Evolutionary conservation across 2,797 vertebrate genomes (phyloP).

Genomic region (Rhynchonycteris naso): DNA sequence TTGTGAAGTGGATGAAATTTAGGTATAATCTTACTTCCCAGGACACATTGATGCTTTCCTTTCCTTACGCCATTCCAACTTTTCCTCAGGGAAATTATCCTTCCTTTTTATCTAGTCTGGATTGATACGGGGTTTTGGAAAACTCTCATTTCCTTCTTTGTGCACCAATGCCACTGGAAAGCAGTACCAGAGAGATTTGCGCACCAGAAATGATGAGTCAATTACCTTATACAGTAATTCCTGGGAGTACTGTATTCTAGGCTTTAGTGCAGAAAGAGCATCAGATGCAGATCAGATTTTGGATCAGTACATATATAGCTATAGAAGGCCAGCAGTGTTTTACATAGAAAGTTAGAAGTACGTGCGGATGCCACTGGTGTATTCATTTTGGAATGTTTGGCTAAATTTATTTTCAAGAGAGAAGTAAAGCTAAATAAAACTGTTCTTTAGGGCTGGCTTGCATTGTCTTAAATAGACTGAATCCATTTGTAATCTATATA

Average conservation of each 20-base stretch:
- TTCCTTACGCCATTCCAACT: slow-evolving; percentile 60
- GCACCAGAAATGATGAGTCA: slow-evolving; percentile 84
- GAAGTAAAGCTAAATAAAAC: slow-evolving; percentile 74
- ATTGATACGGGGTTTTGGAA: slow-evolving; percentile 51
- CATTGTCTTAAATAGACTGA: slow-evolving; percentile 81
- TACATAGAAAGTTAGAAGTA: slow-evolving; percentile 34
- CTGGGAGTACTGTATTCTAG: slow-evolving; percentile 71
- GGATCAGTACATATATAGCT: slow-evolving; percentile 71
- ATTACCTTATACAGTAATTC: slow-evolving; percentile 85
- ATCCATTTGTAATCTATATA: slow-evolving; percentile 81
- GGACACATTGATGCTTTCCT: slow-evolving; percentile 40
- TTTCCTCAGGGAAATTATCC: slow-evolving; percentile 71
- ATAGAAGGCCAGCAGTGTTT: slow-evolving; percentile 55
- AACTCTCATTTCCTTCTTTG: slow-evolving; percentile 76
- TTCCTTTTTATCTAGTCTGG: slow-evolving; percentile 57
- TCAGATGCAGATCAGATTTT: slow-evolving; percentile 65
- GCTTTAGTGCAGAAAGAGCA: slow-evolving; percentile 78
- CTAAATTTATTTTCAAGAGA: slow-evolving; percentile 80
- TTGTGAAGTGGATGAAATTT: slow-evolving; percentile 60
- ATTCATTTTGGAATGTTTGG: slow-evolving; percentile 57
- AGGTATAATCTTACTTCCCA: slow-evolving; percentile 61
- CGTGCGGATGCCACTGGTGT: neutral
- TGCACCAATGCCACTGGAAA: slow-evolving; percentile 79
- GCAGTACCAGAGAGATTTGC: slow-evolving; percentile 58
- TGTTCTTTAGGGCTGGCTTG: slow-evolving; percentile 76